Percentiles rank a stretch among this genome's conserved stretches.
Conservation (phyloP, 1,140 invertebrate species). For the Sitodiplosis mosellana region DNA sequence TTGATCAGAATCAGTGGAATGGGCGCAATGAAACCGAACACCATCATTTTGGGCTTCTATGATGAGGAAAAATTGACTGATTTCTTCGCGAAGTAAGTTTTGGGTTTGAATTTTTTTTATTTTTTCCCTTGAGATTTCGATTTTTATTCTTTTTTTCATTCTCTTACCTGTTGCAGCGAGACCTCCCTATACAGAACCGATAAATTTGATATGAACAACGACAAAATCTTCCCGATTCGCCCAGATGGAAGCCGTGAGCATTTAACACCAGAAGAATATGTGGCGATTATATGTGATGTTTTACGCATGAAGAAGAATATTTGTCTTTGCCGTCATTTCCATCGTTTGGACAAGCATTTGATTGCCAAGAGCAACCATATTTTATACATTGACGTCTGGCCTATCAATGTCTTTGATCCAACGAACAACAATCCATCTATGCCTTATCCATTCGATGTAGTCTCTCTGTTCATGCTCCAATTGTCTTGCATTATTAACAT, state of each 20-base stretch:
- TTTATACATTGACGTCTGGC: slow-evolving; percentile 93
- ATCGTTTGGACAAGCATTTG: slow-evolving; percentile 18
- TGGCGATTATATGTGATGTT: slow-evolving; percentile 71
- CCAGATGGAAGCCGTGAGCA: slow-evolving; percentile 15
- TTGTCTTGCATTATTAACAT: slow-evolving; percentile 93
- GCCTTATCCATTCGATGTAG: slow-evolving; percentile 69
- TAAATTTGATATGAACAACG: slow-evolving; percentile 23
- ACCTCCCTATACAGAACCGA: slow-evolving; percentile 28
- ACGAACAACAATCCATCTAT: slow-evolving; percentile 48
- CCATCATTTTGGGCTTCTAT: slow-evolving; percentile 79
- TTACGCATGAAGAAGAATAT: slow-evolving; percentile 89
- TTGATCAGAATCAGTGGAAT: slow-evolving; percentile 81
- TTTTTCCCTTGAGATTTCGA: slow-evolving; percentile 3
- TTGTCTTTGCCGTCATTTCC: slow-evolving; percentile 83
- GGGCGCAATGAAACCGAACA: slow-evolving; percentile 98
- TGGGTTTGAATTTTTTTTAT: slow-evolving; percentile 1
- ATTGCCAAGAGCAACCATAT: slow-evolving; percentile 33
- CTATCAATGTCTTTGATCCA: slow-evolving; percentile 71
- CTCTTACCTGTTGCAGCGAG: too few relatives aligned
- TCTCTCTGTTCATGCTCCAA: slow-evolving; percentile 89
- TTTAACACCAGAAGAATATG: slow-evolving; percentile 50
- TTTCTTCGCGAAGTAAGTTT: slow-evolving; percentile 47
- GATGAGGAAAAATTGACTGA: slow-evolving; percentile 53
- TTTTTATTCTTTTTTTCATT: slow-evolving; percentile 7
- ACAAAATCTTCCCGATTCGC: slow-evolving; percentile 26